These are phyloP conservation scores for Drosophila rufa DNA, from an alignment of 1,140 invertebrate species.

Conservation along the genomic window DNA sequence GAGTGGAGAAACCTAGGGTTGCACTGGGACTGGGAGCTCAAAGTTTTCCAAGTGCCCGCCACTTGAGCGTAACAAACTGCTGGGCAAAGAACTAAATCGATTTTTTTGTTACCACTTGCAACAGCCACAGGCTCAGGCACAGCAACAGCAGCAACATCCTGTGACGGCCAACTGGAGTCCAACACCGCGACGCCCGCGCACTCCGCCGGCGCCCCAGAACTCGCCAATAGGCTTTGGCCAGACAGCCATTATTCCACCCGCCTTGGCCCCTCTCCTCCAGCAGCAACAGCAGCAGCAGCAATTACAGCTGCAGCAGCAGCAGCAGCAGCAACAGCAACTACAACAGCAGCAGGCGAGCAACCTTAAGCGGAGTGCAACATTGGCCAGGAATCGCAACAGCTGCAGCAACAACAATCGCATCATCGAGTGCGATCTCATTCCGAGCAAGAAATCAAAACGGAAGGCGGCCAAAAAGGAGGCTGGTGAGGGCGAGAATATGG, in stretches of 20 bases:
- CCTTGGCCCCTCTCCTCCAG: slow-evolving; percentile 63
- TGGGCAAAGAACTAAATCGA: slow-evolving; percentile 74
- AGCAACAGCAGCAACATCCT: slow-evolving; percentile 37
- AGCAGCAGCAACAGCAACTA: slow-evolving; percentile 19
- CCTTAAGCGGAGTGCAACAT: slow-evolving; percentile 33
- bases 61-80: slow-evolving; percentile 70
- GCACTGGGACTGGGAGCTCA: slow-evolving; percentile 38
- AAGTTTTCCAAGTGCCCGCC: slow-evolving; percentile 63
- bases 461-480: slow-evolving; percentile 56
- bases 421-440: slow-evolving; percentile 80
- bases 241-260: slow-evolving; percentile 47
- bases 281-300: slow-evolving; percentile 54
- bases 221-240: slow-evolving; percentile 73
- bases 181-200: slow-evolving; percentile 60
- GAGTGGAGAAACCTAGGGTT: slow-evolving; percentile 19
- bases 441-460: slow-evolving; percentile 80
- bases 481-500: slow-evolving; percentile 35
- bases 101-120: slow-evolving; percentile 65
- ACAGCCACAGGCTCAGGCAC: slow-evolving; percentile 15
- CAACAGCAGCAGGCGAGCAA: slow-evolving; percentile 7
- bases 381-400: slow-evolving; percentile 42
- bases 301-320: slow-evolving; percentile 27
- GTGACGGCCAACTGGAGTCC: slow-evolving; percentile 64
- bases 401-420: slow-evolving; percentile 65
- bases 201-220: slow-evolving; percentile 76